A percentile compares a stretch with the other conserved stretches of the same genome.
These are phyloP conservation scores for Athalia cordata DNA, from an alignment of 2,888 invertebrate genomes.

Conservation along the genomic window DNA sequence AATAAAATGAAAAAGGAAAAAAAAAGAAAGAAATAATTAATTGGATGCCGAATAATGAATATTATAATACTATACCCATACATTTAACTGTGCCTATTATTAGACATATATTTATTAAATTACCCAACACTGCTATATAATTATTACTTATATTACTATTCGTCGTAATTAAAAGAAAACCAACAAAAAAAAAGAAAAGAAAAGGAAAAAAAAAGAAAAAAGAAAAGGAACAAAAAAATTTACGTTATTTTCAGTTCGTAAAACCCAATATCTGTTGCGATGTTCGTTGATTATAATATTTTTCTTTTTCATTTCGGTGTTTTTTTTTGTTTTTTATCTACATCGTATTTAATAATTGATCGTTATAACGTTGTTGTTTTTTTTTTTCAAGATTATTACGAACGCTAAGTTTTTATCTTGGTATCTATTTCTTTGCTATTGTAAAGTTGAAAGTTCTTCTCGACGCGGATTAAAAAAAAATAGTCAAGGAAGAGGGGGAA, in stretches of 20 bases:
- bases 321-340: background rate
- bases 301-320: background rate
- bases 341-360: no score
- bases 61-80: constrained; percentile 57
- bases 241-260: constrained; percentile 6
- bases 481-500: no score
- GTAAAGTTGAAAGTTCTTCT: no score
- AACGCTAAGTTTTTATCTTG: no score
- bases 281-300: no score
- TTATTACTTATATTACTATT: constrained; percentile 43
- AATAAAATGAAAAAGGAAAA: background rate
- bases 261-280: background rate
- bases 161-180: constrained; percentile 7
- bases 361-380: no score
- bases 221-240: background rate
- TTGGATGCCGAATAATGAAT: constrained; percentile 58
- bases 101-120: constrained; percentile 65
- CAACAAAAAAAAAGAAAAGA: background rate
- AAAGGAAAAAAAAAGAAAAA: constrained; percentile 6
- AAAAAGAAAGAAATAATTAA: constrained; percentile 39
- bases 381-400: no score
- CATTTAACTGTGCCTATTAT: constrained; percentile 71
- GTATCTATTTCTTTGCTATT: no score
- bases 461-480: no score
- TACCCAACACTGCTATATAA: constrained; percentile 47